Conservation (phyloP, 2,113 vertebrate genomes). For the Elaphurus davidianus region DNA sequence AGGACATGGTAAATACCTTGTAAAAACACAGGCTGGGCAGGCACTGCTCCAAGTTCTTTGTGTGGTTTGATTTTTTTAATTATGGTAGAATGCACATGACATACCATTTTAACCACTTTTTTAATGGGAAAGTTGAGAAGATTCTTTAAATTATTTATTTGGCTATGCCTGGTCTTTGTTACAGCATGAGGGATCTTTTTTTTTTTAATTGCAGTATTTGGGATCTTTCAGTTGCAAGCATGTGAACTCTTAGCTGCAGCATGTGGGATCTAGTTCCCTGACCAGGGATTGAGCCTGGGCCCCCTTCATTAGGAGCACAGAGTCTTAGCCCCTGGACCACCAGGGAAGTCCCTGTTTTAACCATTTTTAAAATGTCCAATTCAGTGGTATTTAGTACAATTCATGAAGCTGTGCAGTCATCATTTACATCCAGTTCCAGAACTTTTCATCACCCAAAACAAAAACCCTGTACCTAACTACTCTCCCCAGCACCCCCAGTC, state of each 20-base stretch:
- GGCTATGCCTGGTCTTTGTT: background rate
- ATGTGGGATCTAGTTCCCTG: background rate
- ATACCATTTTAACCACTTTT: background rate
- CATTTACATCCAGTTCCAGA: background rate
- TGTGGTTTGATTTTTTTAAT: rapidly evolving
- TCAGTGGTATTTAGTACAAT: background rate
- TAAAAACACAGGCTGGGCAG: rapidly evolving
- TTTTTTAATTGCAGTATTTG: background rate
- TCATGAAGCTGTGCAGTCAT: no score
- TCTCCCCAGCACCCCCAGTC: background rate
- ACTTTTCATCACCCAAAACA: background rate
- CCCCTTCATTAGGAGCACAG: background rate
- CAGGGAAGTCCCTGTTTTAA: background rate
- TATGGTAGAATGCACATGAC: background rate
- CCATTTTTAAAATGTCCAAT: background rate
- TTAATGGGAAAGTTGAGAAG: background rate
- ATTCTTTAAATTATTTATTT: background rate
- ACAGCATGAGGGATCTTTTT: background rate
- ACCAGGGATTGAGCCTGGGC: background rate
- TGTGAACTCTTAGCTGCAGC: background rate
- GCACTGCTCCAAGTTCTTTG: rapidly evolving
- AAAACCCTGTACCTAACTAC: background rate
- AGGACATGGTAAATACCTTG: rapidly evolving
- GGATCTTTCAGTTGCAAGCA: background rate
- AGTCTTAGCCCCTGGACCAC: background rate